Evolutionary conservation across 2,113 vertebrate species (phyloP).

Genomic region (Pituophis catenifer): DNA sequence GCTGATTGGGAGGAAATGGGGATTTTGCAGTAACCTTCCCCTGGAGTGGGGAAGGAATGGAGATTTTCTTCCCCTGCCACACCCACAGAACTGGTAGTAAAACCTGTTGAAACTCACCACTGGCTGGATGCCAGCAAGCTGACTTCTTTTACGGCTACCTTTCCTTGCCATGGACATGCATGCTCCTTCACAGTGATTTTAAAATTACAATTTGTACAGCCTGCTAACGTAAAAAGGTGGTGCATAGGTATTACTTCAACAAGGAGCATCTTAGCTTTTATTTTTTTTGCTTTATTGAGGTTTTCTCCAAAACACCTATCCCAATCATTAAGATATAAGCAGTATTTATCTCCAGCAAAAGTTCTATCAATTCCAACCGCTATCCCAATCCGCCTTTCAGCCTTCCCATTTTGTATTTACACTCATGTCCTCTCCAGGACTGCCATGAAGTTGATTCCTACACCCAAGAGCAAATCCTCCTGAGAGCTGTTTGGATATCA

Average conservation of each 20-base stretch:
- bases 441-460: constrained; percentile 80
- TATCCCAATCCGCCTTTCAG: not conserved
- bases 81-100: too few relatives aligned
- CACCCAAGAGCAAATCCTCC: constrained; percentile 85
- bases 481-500: constrained; percentile 86
- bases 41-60: too few relatives aligned
- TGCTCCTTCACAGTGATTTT: not conserved
- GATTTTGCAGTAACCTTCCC: too few relatives aligned
- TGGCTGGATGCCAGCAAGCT: not conserved
- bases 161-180: not conserved
- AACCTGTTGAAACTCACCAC: too few relatives aligned
- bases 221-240: not conserved
- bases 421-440: constrained; percentile 55
- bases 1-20: too few relatives aligned
- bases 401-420: not conserved
- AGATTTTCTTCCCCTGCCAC: too few relatives aligned
- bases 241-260: not conserved
- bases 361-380: not conserved
- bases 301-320: not conserved
- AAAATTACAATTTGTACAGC: not conserved
- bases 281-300: not conserved
- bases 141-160: not conserved
- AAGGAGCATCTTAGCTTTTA: too few relatives aligned
- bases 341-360: not conserved
- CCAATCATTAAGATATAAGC: not conserved